Evolutionary conservation across 1,140 invertebrate genomes (phyloP).

Genomic region (Acyrthosiphon pisum): DNA sequence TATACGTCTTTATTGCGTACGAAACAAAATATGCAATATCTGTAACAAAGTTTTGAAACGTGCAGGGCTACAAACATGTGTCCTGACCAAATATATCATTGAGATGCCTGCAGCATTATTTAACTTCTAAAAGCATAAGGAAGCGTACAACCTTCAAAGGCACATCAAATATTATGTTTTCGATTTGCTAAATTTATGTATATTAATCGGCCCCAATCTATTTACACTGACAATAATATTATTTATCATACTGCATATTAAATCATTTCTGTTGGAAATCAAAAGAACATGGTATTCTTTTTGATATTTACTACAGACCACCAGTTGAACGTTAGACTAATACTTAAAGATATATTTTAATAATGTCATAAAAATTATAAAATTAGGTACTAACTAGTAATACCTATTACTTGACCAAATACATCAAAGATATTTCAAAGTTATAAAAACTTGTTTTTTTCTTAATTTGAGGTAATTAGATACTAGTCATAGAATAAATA

Average conservation of each 20-base stretch:
- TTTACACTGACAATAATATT: not conserved
- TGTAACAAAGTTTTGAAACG: not conserved
- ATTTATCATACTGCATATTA: not conserved
- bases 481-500: too few species aligned
- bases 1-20: not conserved
- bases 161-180: not conserved
- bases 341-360: too few species aligned
- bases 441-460: too few species aligned
- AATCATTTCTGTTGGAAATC: too few species aligned
- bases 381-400: too few species aligned
- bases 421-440: too few species aligned
- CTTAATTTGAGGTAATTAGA: too few species aligned
- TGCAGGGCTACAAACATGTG: not conserved
- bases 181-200: not conserved
- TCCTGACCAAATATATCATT: not conserved
- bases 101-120: not conserved
- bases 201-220: not conserved
- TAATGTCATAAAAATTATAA: too few species aligned
- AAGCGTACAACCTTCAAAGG: not conserved
- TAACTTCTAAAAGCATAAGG: not conserved
- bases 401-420: too few species aligned
- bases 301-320: too few species aligned
- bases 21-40: not conserved
- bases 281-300: too few species aligned
- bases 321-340: too few species aligned